Evolutionary conservation across 2,888 invertebrate species (phyloP).

Genomic region (Sarcophaga subvicina): DNA sequence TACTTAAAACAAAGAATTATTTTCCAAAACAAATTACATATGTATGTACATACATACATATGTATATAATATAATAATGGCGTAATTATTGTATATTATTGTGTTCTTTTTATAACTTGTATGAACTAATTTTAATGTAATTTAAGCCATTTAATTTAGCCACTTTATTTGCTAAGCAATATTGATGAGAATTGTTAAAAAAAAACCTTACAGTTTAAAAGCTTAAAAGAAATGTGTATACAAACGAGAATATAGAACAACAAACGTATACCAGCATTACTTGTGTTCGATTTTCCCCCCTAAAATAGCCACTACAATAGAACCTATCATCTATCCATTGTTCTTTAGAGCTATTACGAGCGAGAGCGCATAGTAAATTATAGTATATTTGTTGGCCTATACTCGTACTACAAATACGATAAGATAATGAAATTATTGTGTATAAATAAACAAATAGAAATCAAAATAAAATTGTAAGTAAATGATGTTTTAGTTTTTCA

Average conservation of each 20-base stretch:
- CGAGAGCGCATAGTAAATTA: neutral
- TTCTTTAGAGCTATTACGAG: constrained; percentile 14
- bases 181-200: constrained; percentile 8
- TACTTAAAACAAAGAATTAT: no score
- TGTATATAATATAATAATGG: no score
- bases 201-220: neutral
- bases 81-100: no score
- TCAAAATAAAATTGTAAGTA: neutral
- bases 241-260: no score
- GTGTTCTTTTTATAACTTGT: neutral
- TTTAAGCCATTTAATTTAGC: neutral
- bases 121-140: neutral
- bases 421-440: constrained; percentile 57
- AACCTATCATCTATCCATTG: neutral
- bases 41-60: no score
- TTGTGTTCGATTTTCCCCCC: constrained; percentile 9
- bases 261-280: constrained; percentile 3
- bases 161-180: neutral
- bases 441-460: constrained; percentile 24
- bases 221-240: neutral
- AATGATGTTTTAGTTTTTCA: neutral
- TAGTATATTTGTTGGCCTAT: neutral
- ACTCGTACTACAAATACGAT: constrained; percentile 36
- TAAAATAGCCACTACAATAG: neutral
- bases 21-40: no score